Evolutionary conservation across 2,888 invertebrate genomes (phyloP).

Genomic region (Sabellastarte sp.): DNA sequence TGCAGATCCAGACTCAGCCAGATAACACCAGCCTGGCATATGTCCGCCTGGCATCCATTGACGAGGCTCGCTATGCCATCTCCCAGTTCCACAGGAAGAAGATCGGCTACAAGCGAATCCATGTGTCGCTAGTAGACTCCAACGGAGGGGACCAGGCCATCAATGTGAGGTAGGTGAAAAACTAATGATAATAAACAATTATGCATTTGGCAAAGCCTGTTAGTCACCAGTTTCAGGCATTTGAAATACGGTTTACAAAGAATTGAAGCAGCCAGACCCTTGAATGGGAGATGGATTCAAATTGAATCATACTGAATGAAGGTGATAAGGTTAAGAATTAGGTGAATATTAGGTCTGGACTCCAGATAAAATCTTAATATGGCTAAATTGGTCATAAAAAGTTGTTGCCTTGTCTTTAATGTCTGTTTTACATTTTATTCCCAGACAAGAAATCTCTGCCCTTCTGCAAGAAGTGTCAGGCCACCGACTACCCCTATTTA

Average conservation of each 20-base stretch:
- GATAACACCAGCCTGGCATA: conserved; percentile 72
- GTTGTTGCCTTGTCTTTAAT: no score
- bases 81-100: conserved; percentile 81
- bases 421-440: no score
- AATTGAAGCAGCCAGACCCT: no score
- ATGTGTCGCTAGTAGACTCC: conserved; percentile 61
- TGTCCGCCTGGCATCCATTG: conserved; percentile 71
- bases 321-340: no score
- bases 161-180: background rate
- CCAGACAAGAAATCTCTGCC: conserved; percentile 71
- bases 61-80: conserved; percentile 71
- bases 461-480: conserved; percentile 75
- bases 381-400: no score
- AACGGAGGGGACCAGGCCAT: background rate
- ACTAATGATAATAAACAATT: background rate
- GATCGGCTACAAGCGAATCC: conserved; percentile 77
- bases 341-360: no score
- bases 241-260: no score
- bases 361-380: no score
- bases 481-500: conserved; percentile 74
- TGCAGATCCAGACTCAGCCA: conserved; percentile 67
- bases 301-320: no score
- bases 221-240: no score
- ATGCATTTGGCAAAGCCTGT: no score
- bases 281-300: no score